phyloP scores from a whole-genome alignment of 2,113 vertebrate species.

The Chloropsis hardwickii region DNA sequence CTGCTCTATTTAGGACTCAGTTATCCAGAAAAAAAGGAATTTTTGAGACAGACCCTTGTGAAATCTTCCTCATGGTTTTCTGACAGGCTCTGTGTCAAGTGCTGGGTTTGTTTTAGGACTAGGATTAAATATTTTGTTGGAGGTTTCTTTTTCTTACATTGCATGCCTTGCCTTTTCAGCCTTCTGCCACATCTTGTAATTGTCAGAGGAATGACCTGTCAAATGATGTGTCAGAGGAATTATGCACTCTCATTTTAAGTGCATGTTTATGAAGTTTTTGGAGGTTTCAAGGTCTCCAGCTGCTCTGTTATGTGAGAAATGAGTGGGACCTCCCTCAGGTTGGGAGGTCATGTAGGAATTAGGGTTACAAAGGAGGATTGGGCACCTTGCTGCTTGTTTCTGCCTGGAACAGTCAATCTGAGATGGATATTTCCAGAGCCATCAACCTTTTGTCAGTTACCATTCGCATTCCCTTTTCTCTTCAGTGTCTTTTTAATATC shows the following conservation, averaged over 20 bases:
- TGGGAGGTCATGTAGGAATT: fast-evolving
- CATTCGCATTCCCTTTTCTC: neutral
- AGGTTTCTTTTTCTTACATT: neutral
- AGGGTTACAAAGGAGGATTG: neutral
- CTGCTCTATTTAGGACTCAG: neutral
- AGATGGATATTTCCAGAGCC: neutral
- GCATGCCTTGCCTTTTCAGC: neutral
- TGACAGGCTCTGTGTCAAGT: neutral
- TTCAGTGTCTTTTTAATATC: neutral
- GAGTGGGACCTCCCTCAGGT: neutral
- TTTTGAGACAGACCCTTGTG: neutral
- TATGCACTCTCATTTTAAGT: neutral
- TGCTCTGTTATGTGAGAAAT: neutral
- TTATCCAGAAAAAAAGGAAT: neutral
- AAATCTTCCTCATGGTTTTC: neutral
- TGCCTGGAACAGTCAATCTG: neutral
- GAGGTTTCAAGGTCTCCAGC: neutral
- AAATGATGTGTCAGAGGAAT: neutral
- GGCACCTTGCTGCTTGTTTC: neutral
- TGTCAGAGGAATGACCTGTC: neutral
- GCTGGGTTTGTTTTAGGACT: neutral
- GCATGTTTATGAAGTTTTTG: neutral
- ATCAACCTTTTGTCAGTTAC: neutral
- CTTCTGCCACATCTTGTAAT: neutral
- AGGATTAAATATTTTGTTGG: neutral